These are phyloP conservation scores for Drosophila ananassae DNA, from an alignment of 1,140 invertebrate genomes.

Conservation along the genomic window DNA sequence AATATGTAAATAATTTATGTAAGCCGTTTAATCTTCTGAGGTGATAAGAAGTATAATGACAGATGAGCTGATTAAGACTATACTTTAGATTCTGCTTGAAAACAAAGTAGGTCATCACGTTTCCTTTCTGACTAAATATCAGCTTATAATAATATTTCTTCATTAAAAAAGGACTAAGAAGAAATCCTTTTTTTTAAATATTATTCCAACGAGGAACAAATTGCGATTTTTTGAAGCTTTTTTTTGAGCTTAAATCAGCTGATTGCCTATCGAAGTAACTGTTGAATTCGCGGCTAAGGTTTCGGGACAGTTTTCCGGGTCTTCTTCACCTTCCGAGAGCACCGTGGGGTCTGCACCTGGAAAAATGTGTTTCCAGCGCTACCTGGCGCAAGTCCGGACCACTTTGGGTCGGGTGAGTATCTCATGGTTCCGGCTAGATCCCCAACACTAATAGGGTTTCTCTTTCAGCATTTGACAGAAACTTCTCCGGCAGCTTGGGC, in stretches of 20 bases:
- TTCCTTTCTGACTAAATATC: too few species aligned
- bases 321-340: constrained; percentile 6
- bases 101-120: not conserved
- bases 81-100: not conserved
- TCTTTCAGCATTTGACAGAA: constrained; percentile 27
- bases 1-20: not conserved
- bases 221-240: not conserved
- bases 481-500: constrained; percentile 14
- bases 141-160: too few species aligned
- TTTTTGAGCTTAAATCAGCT: constrained; percentile 8
- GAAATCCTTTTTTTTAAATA: too few species aligned
- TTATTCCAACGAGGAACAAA: too few species aligned
- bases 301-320: not conserved
- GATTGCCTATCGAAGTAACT: constrained; percentile 2
- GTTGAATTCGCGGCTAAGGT: constrained; percentile 15
- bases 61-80: not conserved
- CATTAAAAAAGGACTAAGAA: too few species aligned
- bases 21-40: not conserved
- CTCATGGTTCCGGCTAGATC: not conserved
- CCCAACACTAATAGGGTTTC: constrained; percentile 33
- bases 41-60: not conserved
- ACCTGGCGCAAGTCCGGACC: constrained; percentile 9
- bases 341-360: not conserved
- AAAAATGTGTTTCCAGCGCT: constrained; percentile 21
- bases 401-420: constrained; percentile 29